phyloP scores from a whole-genome alignment of 2,888 invertebrate species.

The Oscheius sp. region DNA sequence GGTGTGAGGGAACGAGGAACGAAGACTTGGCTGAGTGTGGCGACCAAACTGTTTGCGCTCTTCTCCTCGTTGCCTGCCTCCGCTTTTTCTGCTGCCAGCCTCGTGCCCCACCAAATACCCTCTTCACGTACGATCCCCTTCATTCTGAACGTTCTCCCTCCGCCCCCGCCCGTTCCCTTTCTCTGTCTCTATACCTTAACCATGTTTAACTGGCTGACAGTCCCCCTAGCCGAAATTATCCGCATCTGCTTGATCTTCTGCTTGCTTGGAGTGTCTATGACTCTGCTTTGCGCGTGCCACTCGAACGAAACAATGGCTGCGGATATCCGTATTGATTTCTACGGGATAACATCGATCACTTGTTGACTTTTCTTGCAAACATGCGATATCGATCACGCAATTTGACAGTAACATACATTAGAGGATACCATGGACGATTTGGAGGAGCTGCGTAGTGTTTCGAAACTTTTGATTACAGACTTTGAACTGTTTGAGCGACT shows the following conservation, averaged over 20 bases:
- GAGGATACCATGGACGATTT: conserved; percentile 19
- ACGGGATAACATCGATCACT: conserved; percentile 12
- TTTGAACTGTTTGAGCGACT: conserved; percentile 3
- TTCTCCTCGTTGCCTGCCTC: conserved; percentile 34
- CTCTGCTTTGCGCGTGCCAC: background rate
- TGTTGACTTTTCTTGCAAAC: conserved; percentile 31
- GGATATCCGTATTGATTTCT: conserved; percentile 13
- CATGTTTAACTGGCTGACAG: background rate
- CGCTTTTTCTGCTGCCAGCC: conserved; percentile 36
- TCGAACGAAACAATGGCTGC: background rate
- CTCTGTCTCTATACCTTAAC: background rate
- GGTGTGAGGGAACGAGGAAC: conserved; percentile 34
- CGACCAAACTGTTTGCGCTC: conserved; percentile 37
- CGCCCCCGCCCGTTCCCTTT: conserved; percentile 2
- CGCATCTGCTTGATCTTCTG: too few species aligned
- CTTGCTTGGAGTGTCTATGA: background rate
- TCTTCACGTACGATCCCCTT: conserved; percentile 2
- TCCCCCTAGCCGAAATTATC: background rate
- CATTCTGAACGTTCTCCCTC: background rate
- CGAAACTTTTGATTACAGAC: conserved; percentile 22
- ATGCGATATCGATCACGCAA: conserved; percentile 18
- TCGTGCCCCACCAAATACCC: conserved; percentile 23
- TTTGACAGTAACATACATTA: conserved; percentile 14
- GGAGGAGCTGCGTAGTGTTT: conserved; percentile 23
- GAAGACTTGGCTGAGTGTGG: conserved; percentile 22